Conservation (phyloP, 2,888 invertebrate species). For the Amaurobius ferox region DNA sequence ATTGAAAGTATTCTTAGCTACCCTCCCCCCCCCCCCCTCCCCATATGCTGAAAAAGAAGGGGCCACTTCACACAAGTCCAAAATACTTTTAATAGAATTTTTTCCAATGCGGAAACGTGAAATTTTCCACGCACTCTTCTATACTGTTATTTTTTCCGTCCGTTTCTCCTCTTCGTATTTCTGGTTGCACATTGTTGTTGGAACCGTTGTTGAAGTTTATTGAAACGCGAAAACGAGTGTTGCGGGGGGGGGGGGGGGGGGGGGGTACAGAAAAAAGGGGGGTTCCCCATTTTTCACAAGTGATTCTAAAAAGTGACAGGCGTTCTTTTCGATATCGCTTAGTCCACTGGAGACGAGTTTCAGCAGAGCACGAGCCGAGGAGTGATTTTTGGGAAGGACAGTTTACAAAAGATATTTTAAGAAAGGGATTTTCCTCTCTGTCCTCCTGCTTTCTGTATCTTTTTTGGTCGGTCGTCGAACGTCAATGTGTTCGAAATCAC, state of each 20-base stretch:
- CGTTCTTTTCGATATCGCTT: not conserved
- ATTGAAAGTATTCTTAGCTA: not conserved
- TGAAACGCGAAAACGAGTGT: constrained; percentile 26
- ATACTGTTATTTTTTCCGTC: not conserved
- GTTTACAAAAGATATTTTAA: constrained; percentile 3
- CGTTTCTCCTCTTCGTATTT: not conserved
- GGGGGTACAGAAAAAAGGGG: not conserved
- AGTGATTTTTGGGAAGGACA: not conserved
- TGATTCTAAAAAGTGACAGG: constrained; percentile 6
- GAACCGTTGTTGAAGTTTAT: constrained; percentile 9
- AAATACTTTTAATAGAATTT: not conserved
- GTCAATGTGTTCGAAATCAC: not conserved
- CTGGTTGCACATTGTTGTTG: not conserved
- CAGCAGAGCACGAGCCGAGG: not conserved
- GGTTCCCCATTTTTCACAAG: not conserved
- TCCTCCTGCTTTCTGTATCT: not conserved
- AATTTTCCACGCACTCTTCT: not conserved
- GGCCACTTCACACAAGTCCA: not conserved
- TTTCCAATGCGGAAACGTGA: not conserved
- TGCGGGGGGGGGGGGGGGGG: not conserved
- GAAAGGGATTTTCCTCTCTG: not conserved
- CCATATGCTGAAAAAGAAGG: not conserved
- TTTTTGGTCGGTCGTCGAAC: not conserved
- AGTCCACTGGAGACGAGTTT: not conserved
- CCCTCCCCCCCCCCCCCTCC: too few species aligned